Base-by-base conservation (phyloP, 2,797 vertebrate genomes). In the Lindbergichthys nudifrons region DNA sequence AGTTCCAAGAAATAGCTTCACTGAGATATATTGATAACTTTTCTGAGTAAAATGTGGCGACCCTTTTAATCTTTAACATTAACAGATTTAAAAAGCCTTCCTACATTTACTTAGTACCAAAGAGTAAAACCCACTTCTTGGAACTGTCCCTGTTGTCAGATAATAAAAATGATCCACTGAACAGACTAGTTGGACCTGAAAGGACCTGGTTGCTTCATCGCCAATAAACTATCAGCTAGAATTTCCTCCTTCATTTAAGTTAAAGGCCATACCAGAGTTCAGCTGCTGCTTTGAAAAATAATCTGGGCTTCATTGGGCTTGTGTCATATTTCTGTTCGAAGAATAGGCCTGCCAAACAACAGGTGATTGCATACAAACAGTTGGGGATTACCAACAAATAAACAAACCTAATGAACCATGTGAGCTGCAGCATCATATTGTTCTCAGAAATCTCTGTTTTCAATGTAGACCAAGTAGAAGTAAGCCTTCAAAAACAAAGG, bases 191-290 rank as follows among this genome's bases (percentile, higher is more conserved):
- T 74, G 57, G 66, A 80, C 56, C 42, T 74, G 15, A 78, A 47
- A 65, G 46, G 73, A 71, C 61, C 64, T 65, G 54, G 57, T 43
- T 73, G 50, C 60, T 54, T 45, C 26, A 59, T 16, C 48, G 56
- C 73, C 72, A 82, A 42, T 32, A 67, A 62, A 21, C 51, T 64
- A 18, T 77, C 58, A 73, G 54, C 9, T 43, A 26, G 9, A 75
- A 75, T 70, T 58, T 66, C 66, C 59, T 56, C 43, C 68, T 64
- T 75, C 61, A 79, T 83, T 83, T 79, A 52, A 69, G n/a, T 75
- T 53, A 79, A 77, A 70, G 47, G 39, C 23, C 65, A 85, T 79
- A 67, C 76, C 75, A n/a, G 36, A 87, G 60, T 54, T 70, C 23
- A 57, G 66, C 65, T 78, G 65, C 65, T 81, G 59, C 30, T 53